Evolutionary conservation across 2,797 vertebrate species (phyloP), one percentile per base, ranked within the genome.

Genomic region (Hemibagrus guttatus): DNA sequence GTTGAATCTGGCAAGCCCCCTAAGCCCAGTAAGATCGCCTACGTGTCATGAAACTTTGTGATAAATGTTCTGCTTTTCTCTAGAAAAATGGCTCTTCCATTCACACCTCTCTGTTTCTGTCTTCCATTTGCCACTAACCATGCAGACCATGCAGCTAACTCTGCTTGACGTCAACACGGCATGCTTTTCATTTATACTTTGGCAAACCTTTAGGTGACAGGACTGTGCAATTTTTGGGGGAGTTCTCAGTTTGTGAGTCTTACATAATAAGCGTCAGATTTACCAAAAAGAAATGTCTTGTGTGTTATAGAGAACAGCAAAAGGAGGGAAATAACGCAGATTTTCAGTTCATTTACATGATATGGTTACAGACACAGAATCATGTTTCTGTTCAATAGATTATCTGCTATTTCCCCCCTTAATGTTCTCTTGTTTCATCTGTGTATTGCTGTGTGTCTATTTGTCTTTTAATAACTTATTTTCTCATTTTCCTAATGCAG

Each of bases 11-110:
- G 92, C 91, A 95, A 95, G 91, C 93, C 94, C 92, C 94, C 94
- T 89, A 93, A 95, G 93, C 92, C 95, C 95, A 96, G 96, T 97
- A 96, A 96, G 94, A 91, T 90, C 88, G 87, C 80, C 85, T 92
- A 89, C 83, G 76, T 91, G 94, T 93, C 93, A 93, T 94, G 91
- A 90, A 81, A 86, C 58, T 23, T 88, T 74, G 68, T 89, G 79
- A 71, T 23, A 82, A 81, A 79, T 78, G n/a, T 84, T 64, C 64
- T 83, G 54, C 6, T 68, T 49, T 64, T 75, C 59, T 90, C 26
- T 90, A 85, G 86, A 68, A 88, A 79, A 86, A 87, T 88, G 42
- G 87, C 35, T 63, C 84, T 56, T 31, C 52, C 19, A 61, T 89
- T 39, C 63, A n/a, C n/a, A 84, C 68, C 75, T 85, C 84, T 85